Percentiles rank a stretch among this genome's conserved stretches.
phyloP scores from a whole-genome alignment of 2,113 vertebrate genomes.

The Empidonax alnorum region DNA sequence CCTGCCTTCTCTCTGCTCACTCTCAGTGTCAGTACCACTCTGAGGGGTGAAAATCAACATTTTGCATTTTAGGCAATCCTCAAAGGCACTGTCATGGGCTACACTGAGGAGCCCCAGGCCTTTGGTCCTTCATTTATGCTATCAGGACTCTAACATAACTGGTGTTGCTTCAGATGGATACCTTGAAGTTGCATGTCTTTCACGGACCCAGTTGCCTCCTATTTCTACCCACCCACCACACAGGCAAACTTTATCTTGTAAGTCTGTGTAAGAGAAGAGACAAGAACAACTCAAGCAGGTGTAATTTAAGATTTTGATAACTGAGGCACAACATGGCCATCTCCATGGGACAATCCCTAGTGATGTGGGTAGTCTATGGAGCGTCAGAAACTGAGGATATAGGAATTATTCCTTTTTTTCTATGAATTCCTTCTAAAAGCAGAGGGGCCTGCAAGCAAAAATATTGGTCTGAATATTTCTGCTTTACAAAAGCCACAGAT shows the following conservation, averaged over 20 bases:
- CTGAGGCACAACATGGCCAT: neutral
- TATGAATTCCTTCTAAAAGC: neutral
- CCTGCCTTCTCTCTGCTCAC: neutral
- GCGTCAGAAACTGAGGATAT: neutral
- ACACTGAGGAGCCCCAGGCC: rapidly evolving
- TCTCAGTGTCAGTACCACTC: rapidly evolving
- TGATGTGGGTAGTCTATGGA: rapidly evolving
- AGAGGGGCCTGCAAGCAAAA: neutral
- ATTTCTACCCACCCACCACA: neutral
- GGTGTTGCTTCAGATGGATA: neutral
- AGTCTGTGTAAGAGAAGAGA: neutral
- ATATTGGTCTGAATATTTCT: neutral
- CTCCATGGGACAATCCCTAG: neutral
- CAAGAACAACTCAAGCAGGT: neutral
- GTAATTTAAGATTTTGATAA: neutral
- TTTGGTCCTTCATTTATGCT: neutral
- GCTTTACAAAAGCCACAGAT: neutral
- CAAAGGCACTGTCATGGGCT: neutral
- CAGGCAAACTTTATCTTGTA: neutral
- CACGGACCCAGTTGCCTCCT: rapidly evolving
- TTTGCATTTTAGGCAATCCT: neutral
- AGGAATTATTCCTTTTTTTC: neutral
- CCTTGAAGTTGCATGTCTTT: neutral
- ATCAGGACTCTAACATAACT: neutral
- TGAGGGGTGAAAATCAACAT: neutral